A percentile compares a stretch with the other conserved stretches of the same genome.
phyloP scores from a whole-genome alignment of 2,797 vertebrate species.

The Furcifer pardalis region DNA sequence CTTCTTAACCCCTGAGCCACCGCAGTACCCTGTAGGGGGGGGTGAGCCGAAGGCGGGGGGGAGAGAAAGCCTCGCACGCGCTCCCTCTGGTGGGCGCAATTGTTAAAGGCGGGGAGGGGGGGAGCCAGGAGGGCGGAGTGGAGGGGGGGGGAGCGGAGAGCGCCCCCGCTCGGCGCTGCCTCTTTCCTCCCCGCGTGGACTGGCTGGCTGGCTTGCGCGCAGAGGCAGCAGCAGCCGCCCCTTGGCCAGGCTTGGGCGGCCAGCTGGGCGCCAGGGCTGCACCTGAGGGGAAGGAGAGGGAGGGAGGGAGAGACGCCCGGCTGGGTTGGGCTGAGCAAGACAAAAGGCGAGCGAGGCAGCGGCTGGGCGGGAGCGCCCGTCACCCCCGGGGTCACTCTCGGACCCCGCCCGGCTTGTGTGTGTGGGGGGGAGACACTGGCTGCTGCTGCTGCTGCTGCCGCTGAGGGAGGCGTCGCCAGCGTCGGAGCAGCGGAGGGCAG shows the following conservation, averaged over 20 bases:
- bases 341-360: constrained; percentile 37
- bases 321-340: constrained; percentile 10
- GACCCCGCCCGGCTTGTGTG: neutral
- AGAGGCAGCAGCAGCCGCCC: neutral
- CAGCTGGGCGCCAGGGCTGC: neutral
- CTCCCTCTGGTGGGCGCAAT: constrained; percentile 53
- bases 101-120: neutral
- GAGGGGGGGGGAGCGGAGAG: neutral
- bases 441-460: constrained; percentile 7
- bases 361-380: constrained; percentile 19
- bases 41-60: neutral
- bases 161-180: constrained; percentile 17
- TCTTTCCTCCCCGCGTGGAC: neutral
- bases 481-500: constrained; percentile 28
- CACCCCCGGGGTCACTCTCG: constrained; percentile 1
- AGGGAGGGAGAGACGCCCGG: neutral
- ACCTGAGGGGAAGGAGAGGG: neutral
- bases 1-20: too few relatives aligned
- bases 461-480: neutral
- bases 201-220: too few relatives aligned
- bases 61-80: neutral
- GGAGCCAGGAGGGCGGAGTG: neutral
- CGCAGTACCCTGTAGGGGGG: too few relatives aligned
- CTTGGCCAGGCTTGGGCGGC: neutral
- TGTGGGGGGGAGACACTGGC: constrained; percentile 20